Evolutionary conservation across 2,888 invertebrate genomes (phyloP).

Genomic region (Frankliniella intonsa): DNA sequence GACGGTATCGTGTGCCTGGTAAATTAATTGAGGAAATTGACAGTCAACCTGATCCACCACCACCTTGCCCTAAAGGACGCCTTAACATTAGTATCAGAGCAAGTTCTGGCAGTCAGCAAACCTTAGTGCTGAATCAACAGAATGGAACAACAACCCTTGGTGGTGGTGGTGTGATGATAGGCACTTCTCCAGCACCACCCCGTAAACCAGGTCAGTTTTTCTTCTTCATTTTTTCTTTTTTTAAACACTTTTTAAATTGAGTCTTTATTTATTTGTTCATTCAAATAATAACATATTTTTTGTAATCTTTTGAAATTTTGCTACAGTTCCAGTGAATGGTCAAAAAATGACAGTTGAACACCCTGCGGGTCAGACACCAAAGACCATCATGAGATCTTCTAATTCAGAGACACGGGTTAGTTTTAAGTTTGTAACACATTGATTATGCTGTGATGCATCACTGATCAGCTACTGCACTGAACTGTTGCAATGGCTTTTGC

Average conservation of each 20-base stretch:
- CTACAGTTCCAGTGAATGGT: slow-evolving; percentile 27
- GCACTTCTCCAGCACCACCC: slow-evolving; percentile 44
- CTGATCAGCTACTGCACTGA: background rate
- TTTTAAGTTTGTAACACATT: background rate
- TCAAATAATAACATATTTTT: slow-evolving; percentile 13
- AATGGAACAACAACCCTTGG: background rate
- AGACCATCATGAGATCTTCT: background rate
- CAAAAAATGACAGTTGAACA: slow-evolving; percentile 30
- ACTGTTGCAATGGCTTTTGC: background rate
- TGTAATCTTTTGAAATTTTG: background rate
- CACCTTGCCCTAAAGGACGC: slow-evolving; percentile 61
- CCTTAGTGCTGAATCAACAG: background rate
- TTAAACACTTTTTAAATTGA: background rate
- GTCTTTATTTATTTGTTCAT: too few species aligned
- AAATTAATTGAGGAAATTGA: slow-evolving; percentile 67
- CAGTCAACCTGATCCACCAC: slow-evolving; percentile 54
- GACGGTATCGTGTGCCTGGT: slow-evolving; percentile 65
- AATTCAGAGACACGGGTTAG: background rate
- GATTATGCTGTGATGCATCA: background rate
- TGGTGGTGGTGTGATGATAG: slow-evolving; percentile 38
- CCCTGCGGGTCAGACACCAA: background rate
- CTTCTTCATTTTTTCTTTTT: background rate
- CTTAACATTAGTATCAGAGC: slow-evolving; percentile 57
- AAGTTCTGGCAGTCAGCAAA: slow-evolving; percentile 32
- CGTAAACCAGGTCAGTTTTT: background rate